Percentiles rank a stretch among this genome's conserved stretches.
These are phyloP conservation scores for Stercorarius parasiticus DNA, from an alignment of 2,113 vertebrate species.

Conservation along the genomic window DNA sequence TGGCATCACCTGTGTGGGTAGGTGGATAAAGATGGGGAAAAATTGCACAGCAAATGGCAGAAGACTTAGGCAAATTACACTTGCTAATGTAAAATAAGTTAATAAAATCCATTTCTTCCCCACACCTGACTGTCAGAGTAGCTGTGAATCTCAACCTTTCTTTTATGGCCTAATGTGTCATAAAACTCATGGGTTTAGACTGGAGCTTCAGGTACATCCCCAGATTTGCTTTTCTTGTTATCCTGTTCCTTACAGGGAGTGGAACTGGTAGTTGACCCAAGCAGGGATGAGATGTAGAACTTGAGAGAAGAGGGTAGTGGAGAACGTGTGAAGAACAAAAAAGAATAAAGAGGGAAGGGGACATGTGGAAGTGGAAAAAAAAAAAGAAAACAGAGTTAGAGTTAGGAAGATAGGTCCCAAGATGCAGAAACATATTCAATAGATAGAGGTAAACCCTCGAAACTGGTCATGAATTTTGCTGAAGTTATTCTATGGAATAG, in stretches of 20 bases:
- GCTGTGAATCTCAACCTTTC: not conserved
- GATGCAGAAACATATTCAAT: not conserved
- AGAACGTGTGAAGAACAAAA: not conserved
- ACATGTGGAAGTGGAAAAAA: not conserved
- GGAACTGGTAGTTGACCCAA: not conserved
- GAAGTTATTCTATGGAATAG: not conserved
- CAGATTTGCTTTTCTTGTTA: not conserved
- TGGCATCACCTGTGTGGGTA: fast-evolving
- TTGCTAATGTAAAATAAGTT: not conserved
- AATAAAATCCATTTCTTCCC: fast-evolving
- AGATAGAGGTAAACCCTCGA: not conserved
- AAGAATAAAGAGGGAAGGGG: not conserved
- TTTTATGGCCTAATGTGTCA: too few species aligned
- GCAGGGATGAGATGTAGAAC: not conserved
- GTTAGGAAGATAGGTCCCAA: not conserved
- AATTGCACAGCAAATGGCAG: not conserved
- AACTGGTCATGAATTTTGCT: not conserved
- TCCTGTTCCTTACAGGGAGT: not conserved
- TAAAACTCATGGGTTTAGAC: fast-evolving
- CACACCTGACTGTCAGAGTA: not conserved
- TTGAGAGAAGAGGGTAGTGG: not conserved
- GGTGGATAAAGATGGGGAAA: not conserved
- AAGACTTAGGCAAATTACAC: not conserved
- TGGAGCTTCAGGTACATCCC: not conserved
- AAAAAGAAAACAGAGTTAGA: not conserved